Conservation (phyloP, 2,797 vertebrate species). For the Antrozous pallidus region DNA sequence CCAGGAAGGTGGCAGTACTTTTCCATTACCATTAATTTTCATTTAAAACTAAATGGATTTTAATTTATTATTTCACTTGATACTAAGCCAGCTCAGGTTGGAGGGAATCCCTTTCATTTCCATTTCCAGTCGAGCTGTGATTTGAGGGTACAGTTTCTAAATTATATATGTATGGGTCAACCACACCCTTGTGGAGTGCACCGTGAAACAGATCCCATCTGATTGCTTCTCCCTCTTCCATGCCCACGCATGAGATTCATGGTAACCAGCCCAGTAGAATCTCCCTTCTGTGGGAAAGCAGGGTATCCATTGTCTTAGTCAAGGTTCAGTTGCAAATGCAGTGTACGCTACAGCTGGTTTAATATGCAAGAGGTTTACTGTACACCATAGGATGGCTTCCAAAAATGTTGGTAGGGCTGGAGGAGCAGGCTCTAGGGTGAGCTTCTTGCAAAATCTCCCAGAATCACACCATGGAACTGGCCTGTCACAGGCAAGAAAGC, state of each 20-base stretch:
- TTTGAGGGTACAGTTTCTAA: neutral
- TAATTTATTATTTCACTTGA: neutral
- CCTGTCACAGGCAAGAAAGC: neutral
- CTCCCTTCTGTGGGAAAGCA: neutral
- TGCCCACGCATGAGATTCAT: neutral
- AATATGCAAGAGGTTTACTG: neutral
- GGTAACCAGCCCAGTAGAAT: neutral
- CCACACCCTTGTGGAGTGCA: neutral
- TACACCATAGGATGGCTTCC: neutral
- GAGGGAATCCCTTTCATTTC: neutral
- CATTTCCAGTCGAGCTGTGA: neutral
- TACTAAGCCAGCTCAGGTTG: neutral
- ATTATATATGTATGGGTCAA: neutral
- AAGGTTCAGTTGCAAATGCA: neutral
- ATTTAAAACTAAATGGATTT: neutral
- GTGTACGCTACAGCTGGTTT: neutral
- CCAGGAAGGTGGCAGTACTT: neutral
- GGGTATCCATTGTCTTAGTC: neutral
- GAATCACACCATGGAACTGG: neutral
- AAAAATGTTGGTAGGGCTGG: neutral
- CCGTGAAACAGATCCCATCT: neutral
- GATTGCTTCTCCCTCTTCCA: neutral
- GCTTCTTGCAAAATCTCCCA: neutral
- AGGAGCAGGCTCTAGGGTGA: neutral
- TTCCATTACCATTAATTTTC: neutral